Conservation (phyloP, 2,113 vertebrate species). For the Pseudolaguvia tuberculata region DNA sequence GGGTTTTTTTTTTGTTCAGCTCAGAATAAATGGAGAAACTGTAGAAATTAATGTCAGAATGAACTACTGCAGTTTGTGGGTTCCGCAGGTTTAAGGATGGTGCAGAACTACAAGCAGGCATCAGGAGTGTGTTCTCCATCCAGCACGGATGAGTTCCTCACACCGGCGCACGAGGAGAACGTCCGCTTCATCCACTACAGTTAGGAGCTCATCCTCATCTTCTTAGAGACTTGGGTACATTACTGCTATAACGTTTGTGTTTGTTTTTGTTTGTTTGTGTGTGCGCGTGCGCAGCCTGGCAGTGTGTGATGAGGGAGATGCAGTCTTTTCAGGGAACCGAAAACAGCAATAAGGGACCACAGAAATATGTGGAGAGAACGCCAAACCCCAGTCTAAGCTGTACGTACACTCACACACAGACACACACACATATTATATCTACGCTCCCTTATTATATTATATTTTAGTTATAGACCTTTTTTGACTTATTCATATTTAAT, state of each 20-base stretch:
- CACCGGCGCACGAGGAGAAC: slow-evolving; percentile 45
- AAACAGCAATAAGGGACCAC: slow-evolving; percentile 43
- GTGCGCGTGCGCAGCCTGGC: slow-evolving; percentile 35
- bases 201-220: not conserved
- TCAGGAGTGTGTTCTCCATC: slow-evolving; percentile 37
- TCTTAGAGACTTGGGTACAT: too few species aligned
- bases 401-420: not conserved
- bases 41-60: not conserved
- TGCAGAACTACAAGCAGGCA: slow-evolving; percentile 44
- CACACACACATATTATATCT: not conserved
- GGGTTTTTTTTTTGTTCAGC: not conserved
- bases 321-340: slow-evolving; percentile 43
- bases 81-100: slow-evolving; percentile 29
- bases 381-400: slow-evolving; percentile 41
- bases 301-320: slow-evolving; percentile 48
- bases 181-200: slow-evolving; percentile 47
- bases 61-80: not conserved
- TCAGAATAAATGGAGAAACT: not conserved
- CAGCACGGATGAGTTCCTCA: slow-evolving; percentile 38
- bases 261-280: not conserved
- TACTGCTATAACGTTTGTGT: not conserved
- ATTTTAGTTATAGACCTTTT: too few species aligned
- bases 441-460: too few species aligned
- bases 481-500: too few species aligned
- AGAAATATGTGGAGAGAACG: slow-evolving; percentile 45